Conservation (phyloP, 2,797 vertebrate genomes). For the Antennarius maculatus region DNA sequence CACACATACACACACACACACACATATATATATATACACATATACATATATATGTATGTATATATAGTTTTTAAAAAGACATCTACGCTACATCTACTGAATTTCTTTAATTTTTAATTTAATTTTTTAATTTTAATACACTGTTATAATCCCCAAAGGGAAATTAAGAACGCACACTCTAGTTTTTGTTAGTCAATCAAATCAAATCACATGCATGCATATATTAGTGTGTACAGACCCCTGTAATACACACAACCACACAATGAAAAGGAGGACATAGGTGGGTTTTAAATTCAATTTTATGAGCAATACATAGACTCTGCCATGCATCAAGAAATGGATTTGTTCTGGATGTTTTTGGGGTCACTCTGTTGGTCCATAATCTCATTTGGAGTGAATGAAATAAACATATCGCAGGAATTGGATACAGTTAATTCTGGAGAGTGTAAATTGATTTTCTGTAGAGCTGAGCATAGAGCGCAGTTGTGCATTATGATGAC, state of each 20-base stretch:
- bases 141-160: too few relatives aligned
- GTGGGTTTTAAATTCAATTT: slow-evolving; percentile 25
- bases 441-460: slow-evolving; percentile 76
- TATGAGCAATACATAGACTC: slow-evolving; percentile 35
- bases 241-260: too few relatives aligned
- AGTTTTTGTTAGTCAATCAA: too few relatives aligned
- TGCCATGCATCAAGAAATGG: slow-evolving; percentile 56
- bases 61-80: slow-evolving; percentile 6
- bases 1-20: too few relatives aligned
- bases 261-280: slow-evolving; percentile 14
- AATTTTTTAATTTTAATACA: too few relatives aligned
- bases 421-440: slow-evolving; percentile 77
- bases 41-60: too few relatives aligned
- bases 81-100: slow-evolving; percentile 13
- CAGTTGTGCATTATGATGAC: slow-evolving; percentile 46
- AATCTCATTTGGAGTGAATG: slow-evolving; percentile 79
- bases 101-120: too few relatives aligned
- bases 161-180: too few relatives aligned
- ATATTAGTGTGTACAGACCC: too few relatives aligned
- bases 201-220: too few relatives aligned
- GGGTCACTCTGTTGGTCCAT: slow-evolving; percentile 74
- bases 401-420: slow-evolving; percentile 80
- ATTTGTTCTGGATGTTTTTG: slow-evolving; percentile 74
- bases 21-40: too few relatives aligned
- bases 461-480: slow-evolving; percentile 48